These are phyloP conservation scores for Uloborus plumipes DNA, from an alignment of 2,888 invertebrate species.

Conservation along the genomic window DNA sequence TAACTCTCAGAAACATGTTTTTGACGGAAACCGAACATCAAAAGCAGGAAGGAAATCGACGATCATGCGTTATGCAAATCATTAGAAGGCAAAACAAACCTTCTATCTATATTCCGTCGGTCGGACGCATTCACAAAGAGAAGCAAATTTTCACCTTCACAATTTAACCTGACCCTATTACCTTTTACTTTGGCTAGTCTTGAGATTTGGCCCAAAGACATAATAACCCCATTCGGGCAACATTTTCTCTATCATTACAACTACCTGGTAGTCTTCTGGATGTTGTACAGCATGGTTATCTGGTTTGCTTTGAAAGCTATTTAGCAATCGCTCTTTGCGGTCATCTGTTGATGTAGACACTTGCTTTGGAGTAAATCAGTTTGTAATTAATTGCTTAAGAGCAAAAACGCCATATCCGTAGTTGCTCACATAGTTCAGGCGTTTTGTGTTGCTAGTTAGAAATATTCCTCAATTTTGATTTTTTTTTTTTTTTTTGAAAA, in stretches of 20 bases:
- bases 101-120: conserved; percentile 2
- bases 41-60: conserved; percentile 17
- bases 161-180: conserved; percentile 53
- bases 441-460: no score
- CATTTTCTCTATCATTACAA: conserved; percentile 27
- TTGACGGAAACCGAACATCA: conserved; percentile 25
- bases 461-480: no score
- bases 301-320: conserved; percentile 7
- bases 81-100: conserved; percentile 1
- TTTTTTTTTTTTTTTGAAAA: no score
- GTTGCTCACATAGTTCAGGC: no score
- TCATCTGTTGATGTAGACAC: neutral
- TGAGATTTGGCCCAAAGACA: conserved; percentile 51
- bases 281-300: neutral
- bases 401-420: no score
- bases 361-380: no score
- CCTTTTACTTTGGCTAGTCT: conserved; percentile 22
- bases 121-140: conserved; percentile 29
- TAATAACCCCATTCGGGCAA: conserved; percentile 38
- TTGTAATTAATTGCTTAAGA: no score
- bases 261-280: conserved; percentile 14
- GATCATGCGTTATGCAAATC: conserved; percentile 20
- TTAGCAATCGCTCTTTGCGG: conserved; percentile 5
- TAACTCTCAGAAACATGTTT: conserved; percentile 14
- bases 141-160: conserved; percentile 35